phyloP scores from a whole-genome alignment of 2,797 vertebrate genomes.

The Lerista edwardsae region DNA sequence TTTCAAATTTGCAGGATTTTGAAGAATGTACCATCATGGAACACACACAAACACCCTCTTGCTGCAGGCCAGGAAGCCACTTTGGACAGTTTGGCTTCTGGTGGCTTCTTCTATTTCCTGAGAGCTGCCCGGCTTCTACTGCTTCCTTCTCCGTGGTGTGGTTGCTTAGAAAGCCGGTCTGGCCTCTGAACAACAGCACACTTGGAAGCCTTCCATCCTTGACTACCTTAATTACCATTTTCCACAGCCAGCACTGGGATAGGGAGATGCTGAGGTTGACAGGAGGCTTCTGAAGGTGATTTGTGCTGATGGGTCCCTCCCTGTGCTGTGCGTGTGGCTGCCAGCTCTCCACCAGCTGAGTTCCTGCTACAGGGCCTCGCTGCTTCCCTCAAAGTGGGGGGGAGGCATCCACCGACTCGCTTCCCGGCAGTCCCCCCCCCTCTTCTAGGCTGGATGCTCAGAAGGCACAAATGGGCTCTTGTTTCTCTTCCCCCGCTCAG shows the following conservation, averaged over 20 bases:
- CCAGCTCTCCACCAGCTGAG: neutral
- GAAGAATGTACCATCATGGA: neutral
- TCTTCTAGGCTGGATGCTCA: neutral
- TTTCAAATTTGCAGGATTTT: neutral
- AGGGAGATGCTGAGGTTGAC: no score
- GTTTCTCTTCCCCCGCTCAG: neutral
- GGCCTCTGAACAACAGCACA: neutral
- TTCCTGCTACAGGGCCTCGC: neutral
- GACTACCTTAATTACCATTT: neutral
- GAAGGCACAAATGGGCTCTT: neutral
- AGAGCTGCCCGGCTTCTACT: neutral
- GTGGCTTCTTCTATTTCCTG: neutral
- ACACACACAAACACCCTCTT: no score
- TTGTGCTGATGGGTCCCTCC: conserved; percentile 1
- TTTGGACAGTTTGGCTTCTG: neutral
- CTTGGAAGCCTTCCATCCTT: neutral
- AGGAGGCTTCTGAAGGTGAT: neutral
- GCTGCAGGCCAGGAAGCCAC: neutral
- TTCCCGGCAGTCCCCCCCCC: neutral
- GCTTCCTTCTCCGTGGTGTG: neutral
- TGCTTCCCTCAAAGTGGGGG: no score
- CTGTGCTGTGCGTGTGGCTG: neutral
- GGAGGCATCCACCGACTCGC: no score
- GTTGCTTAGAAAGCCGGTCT: neutral
- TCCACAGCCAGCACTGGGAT: neutral